These are phyloP conservation scores for Drosophila erecta DNA, from an alignment of 1,140 invertebrate genomes.

Conservation along the genomic window DNA sequence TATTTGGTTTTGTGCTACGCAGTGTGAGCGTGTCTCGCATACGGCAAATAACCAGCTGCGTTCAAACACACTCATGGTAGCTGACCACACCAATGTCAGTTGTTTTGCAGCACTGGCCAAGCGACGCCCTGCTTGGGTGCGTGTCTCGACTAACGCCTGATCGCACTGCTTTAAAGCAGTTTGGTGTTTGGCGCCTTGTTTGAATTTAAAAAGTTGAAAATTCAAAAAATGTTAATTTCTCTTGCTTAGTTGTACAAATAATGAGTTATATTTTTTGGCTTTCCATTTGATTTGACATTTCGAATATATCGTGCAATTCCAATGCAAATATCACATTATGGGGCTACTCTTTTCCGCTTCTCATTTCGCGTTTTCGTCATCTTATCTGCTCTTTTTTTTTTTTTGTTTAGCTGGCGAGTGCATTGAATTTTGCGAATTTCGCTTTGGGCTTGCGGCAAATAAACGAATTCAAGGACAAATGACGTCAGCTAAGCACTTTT, in stretches of 20 bases:
- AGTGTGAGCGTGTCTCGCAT: background rate
- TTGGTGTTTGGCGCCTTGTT: conserved; percentile 13
- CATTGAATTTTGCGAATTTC: conserved; percentile 77
- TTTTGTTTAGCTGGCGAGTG: conserved; percentile 47
- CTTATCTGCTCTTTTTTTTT: conserved; percentile 42
- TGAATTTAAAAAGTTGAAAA: background rate
- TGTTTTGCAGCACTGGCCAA: background rate
- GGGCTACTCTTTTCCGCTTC: conserved; percentile 11
- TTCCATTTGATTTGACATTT: background rate
- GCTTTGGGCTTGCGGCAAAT: conserved; percentile 71
- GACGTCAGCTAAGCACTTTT: conserved; percentile 80
- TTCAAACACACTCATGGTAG: background rate
- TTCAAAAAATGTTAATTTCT: background rate
- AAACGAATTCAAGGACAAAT: conserved; percentile 81
- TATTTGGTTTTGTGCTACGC: conserved; percentile 18
- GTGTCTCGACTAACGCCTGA: background rate
- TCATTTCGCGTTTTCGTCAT: conserved; percentile 19
- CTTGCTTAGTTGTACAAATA: conserved; percentile 2
- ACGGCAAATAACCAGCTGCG: background rate
- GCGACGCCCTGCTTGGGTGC: background rate
- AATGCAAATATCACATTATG: conserved; percentile 12
- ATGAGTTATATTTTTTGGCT: background rate
- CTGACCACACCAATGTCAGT: background rate
- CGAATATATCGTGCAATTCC: conserved; percentile 2
- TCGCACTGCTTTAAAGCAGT: background rate